These are phyloP conservation scores for Drosophila nikananu DNA, from an alignment of 1,140 invertebrate genomes.

Conservation along the genomic window DNA sequence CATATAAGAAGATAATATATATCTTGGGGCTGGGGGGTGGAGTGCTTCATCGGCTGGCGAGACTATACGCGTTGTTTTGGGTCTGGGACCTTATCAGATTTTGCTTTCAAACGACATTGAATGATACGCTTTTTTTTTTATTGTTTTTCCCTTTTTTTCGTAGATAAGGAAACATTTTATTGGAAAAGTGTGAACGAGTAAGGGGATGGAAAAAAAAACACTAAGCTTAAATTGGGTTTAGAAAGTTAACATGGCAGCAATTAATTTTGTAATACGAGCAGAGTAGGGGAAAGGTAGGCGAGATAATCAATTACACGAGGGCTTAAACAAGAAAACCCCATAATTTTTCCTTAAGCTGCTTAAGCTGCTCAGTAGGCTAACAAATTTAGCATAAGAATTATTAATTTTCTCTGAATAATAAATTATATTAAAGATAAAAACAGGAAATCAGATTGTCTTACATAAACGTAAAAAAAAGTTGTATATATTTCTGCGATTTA, in stretches of 20 bases:
- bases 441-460: background rate
- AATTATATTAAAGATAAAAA: background rate
- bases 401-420: background rate
- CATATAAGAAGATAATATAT: constrained; percentile 8
- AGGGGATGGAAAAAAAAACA: constrained; percentile 12
- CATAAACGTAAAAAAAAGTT: background rate
- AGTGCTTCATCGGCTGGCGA: constrained; percentile 13
- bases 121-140: constrained; percentile 51
- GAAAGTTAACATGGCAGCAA: constrained; percentile 40
- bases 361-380: background rate
- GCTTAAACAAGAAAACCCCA: background rate
- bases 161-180: constrained; percentile 50
- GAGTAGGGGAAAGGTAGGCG: background rate
- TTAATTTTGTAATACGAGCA: constrained; percentile 36
- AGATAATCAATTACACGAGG: constrained; percentile 16
- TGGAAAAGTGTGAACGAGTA: constrained; percentile 15
- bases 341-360: background rate
- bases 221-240: constrained; percentile 31
- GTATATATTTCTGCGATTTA: background rate
- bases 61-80: constrained; percentile 52
- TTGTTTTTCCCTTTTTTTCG: constrained; percentile 17
- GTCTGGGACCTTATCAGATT: constrained; percentile 68
- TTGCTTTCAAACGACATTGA: constrained; percentile 75
- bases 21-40: constrained; percentile 9
- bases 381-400: background rate